Evolutionary conservation across 2,888 invertebrate genomes (phyloP).

Genomic region (Nomada hirtipes): DNA sequence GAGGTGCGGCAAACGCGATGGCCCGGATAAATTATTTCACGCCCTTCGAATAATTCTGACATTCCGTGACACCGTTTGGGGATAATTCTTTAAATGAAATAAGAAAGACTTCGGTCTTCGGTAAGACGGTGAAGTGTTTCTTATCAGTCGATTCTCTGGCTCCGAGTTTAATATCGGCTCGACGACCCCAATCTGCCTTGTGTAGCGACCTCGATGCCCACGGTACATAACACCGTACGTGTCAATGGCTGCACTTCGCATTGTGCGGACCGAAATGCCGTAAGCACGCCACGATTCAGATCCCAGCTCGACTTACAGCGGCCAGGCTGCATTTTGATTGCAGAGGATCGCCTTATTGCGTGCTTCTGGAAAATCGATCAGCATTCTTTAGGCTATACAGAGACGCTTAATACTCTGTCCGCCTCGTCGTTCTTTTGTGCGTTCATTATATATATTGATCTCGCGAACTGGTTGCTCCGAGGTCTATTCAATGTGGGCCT

Average conservation of each 20-base stretch:
- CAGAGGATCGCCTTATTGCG: conserved; percentile 66
- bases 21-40: not conserved
- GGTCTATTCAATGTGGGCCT: not conserved
- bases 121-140: not conserved
- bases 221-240: conserved; percentile 50
- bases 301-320: conserved; percentile 9
- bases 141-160: not conserved
- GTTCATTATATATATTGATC: conserved; percentile 17
- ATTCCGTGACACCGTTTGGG: not conserved
- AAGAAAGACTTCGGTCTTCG: not conserved
- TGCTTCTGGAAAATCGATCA: conserved; percentile 64
- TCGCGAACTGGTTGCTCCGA: conserved; percentile 5
- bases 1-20: not conserved
- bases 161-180: conserved; percentile 40
- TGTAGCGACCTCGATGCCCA: conserved; percentile 40
- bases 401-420: conserved; percentile 35
- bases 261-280: conserved; percentile 55
- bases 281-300: conserved; percentile 62
- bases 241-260: conserved; percentile 36
- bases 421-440: not conserved
- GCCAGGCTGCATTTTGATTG: conserved; percentile 58
- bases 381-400: conserved; percentile 53
- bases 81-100: no score
- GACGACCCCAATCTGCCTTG: conserved; percentile 56
- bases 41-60: no score